These are phyloP conservation scores for Sogatella furcifera DNA, from an alignment of 1,140 invertebrate genomes.

Conservation along the genomic window DNA sequence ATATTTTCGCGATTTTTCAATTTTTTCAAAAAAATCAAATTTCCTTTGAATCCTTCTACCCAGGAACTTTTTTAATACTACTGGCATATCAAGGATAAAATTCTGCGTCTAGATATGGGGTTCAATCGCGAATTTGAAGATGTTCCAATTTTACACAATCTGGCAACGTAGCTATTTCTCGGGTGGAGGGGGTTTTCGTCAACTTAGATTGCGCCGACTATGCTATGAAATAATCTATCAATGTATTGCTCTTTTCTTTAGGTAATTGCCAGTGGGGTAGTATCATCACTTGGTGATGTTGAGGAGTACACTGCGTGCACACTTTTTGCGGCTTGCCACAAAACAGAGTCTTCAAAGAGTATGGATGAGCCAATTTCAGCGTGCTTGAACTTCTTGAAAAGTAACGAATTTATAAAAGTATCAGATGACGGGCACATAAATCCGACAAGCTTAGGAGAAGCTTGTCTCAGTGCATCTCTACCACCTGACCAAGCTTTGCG, in stretches of 20 bases:
- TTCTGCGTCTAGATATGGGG: too few relatives aligned
- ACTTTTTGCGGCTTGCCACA: slow-evolving; percentile 37
- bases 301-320: slow-evolving; percentile 73
- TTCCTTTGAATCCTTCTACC: too few relatives aligned
- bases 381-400: slow-evolving; percentile 44
- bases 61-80: too few relatives aligned
- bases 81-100: too few relatives aligned
- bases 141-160: too few relatives aligned
- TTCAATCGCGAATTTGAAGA: too few relatives aligned
- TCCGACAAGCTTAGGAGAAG: slow-evolving; percentile 79
- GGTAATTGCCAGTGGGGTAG: slow-evolving; percentile 81
- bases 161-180: too few relatives aligned
- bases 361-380: slow-evolving; percentile 35
- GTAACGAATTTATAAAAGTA: slow-evolving; percentile 42
- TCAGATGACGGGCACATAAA: slow-evolving; percentile 35
- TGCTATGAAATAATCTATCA: too few relatives aligned
- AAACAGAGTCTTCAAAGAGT: slow-evolving; percentile 11
- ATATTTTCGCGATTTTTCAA: too few relatives aligned
- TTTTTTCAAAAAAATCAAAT: too few relatives aligned
- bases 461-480: slow-evolving; percentile 85
- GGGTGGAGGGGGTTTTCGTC: too few relatives aligned
- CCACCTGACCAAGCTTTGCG: slow-evolving; percentile 82
- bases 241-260: slow-evolving; percentile 23
- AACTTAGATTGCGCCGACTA: too few relatives aligned
- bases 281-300: slow-evolving; percentile 58